Evolutionary conservation across 2,888 invertebrate species (phyloP), one percentile per base, ranked within the genome.

Genomic region (Coelinius sp.): DNA sequence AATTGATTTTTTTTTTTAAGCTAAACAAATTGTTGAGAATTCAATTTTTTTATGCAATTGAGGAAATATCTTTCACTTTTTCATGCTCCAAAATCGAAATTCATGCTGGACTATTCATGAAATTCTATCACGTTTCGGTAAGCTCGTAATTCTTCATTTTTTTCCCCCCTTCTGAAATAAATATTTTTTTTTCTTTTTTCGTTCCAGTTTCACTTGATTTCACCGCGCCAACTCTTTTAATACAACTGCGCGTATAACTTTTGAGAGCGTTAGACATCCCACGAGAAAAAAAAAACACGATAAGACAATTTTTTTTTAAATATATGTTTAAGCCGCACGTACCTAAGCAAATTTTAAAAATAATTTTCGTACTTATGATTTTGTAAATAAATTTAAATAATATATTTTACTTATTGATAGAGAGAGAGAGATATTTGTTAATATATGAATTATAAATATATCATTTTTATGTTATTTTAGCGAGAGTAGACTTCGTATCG

Each of bases 401-500:
- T 24, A 25, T 17, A 25, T 56, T 31, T 46, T 46, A 56, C 25
- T n/a, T 53, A 24, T 56, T 5, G 27, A 27, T 56, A 10, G 12
- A 27, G 56, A 27, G 27, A 68, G 24, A 38, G 24, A 65, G 12
- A 59, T 27, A 49, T 41, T 53, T 44, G 25, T 68, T 56, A 38
- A 68, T 68, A 63, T 53, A 71, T 46, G 6, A 24, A 62, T 59
- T 67, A 63, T 70, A 65, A 56, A 75, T 65, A 64, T 59, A 63
- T 41, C 56, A 53, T 63, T 31, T 67, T 64, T 56, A 66, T 49
- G 46, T 59, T 63, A 66, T 27, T 72, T 5, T 49, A 49, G 17
- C 46, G 44, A 41, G 67, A 76, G 74, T 82, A 81, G 80, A 82
- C 81, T 83, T 83, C 77, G 80, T 82, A 81, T 82, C 82, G 84